Conservation (phyloP, 2,888 invertebrate species). For the Teleiodes luculella region DNA sequence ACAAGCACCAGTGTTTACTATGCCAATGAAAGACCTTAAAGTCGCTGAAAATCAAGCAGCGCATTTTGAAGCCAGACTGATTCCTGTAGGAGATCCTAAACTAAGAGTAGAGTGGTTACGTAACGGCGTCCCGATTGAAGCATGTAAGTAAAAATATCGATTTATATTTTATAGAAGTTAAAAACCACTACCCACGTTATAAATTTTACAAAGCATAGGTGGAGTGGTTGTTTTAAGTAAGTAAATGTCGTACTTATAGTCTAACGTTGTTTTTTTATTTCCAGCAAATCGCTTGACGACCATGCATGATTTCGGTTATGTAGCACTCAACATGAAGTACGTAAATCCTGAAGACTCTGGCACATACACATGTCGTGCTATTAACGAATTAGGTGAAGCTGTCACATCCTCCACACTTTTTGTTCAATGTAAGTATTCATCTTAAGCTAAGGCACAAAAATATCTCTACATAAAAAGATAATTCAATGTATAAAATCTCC, state of each 20-base stretch:
- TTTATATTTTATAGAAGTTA: no score
- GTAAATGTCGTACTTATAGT: not conserved
- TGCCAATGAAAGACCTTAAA: conserved; percentile 91
- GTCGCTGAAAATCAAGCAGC: conserved; percentile 95
- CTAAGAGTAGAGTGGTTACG: conserved; percentile 96
- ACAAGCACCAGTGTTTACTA: conserved; percentile 95
- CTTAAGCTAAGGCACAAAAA: no score
- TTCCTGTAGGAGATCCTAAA: conserved; percentile 95
- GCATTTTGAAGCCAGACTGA: conserved; percentile 95
- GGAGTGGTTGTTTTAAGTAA: not conserved
- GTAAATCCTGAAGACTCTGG: conserved; percentile 97
- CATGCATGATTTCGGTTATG: conserved; percentile 99
- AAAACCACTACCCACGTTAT: no score
- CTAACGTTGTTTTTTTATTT: conserved; percentile 25
- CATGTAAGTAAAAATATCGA: conserved; percentile 80
- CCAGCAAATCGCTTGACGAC: conserved; percentile 93
- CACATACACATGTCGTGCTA: conserved; percentile 95
- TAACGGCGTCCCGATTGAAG: conserved; percentile 94
- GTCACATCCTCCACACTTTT: conserved; percentile 95
- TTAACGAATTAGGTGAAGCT: conserved; percentile 95
- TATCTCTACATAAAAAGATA: no score
- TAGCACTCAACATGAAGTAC: conserved; percentile 95
- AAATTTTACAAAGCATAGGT: no score
- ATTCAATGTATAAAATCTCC: not conserved
- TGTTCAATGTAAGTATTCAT: conserved; percentile 86